Percentiles rank a stretch among this genome's conserved stretches.
Conservation (phyloP, 2,797 vertebrate genomes). For the Pseudochirops cupreus region DNA sequence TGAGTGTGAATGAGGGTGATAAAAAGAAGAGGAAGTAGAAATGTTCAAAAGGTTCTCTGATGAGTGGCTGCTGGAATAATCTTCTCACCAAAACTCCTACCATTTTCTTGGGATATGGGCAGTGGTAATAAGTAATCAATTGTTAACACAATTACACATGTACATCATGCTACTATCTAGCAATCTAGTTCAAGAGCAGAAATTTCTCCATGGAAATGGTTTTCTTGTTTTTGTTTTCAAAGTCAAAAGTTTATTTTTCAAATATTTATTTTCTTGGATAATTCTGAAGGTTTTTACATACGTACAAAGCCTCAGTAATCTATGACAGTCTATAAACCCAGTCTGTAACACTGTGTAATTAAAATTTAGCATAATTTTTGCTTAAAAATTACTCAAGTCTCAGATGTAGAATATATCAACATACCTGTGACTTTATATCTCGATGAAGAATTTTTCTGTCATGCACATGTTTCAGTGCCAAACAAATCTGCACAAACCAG, state of each 20-base stretch:
- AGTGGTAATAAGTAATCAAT: neutral
- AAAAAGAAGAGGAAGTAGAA: neutral
- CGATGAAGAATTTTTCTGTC: slow-evolving; percentile 98
- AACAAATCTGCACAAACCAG: slow-evolving; percentile 99
- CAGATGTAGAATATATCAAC: slow-evolving; percentile 50
- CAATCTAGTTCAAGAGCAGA: neutral
- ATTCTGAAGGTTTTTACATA: neutral
- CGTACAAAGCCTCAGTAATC: neutral
- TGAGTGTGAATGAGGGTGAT: neutral
- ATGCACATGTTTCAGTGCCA: slow-evolving; percentile 98
- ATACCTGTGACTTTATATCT: slow-evolving; percentile 99
- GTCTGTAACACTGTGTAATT: neutral
- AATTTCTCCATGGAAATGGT: neutral
- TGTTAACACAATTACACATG: neutral
- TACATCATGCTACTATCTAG: neutral
- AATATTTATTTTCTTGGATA: neutral
- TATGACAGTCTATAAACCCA: neutral
- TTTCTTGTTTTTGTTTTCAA: neutral
- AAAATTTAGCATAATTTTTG: neutral
- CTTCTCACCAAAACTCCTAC: neutral
- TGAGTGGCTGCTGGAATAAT: neutral
- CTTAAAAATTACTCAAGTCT: neutral
- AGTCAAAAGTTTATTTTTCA: neutral
- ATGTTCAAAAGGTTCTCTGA: neutral
- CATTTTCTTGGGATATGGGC: neutral